These are phyloP conservation scores for Tetropium fuscum DNA, from an alignment of 2,888 invertebrate genomes.

Conservation along the genomic window DNA sequence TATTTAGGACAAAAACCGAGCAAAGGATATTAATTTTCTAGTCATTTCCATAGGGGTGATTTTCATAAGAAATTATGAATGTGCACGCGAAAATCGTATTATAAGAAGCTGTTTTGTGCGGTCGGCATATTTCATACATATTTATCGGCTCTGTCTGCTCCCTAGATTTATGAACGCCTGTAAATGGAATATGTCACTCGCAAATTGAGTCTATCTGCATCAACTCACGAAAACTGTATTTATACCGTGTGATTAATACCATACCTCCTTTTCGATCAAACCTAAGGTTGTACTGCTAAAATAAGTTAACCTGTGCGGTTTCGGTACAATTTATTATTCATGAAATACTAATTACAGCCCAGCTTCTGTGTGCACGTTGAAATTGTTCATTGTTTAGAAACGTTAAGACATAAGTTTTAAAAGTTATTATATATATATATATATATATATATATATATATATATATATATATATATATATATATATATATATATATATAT, in stretches of 20 bases:
- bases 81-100: slow-evolving; percentile 50
- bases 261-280: slow-evolving; percentile 32
- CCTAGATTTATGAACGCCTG: slow-evolving; percentile 54
- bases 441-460: too few species aligned
- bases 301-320: slow-evolving; percentile 23
- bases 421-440: too few species aligned
- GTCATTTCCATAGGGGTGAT: slow-evolving; percentile 36
- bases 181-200: slow-evolving; percentile 60
- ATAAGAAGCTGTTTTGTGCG: slow-evolving; percentile 49
- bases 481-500: too few species aligned
- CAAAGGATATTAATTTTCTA: slow-evolving; percentile 17
- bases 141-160: slow-evolving; percentile 56
- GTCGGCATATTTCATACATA: slow-evolving; percentile 60
- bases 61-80: slow-evolving; percentile 48
- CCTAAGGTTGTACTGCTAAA: slow-evolving; percentile 22
- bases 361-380: not conserved
- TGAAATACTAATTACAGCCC: slow-evolving; percentile 4
- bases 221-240: slow-evolving; percentile 44
- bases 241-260: slow-evolving; percentile 53
- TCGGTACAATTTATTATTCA: slow-evolving; percentile 1
- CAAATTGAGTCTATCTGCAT: slow-evolving; percentile 59
- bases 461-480: too few species aligned
- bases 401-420: too few species aligned
- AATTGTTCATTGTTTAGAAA: not conserved
- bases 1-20: slow-evolving; percentile 11